Conservation (phyloP, 2,888 invertebrate species). For the Busseola fusca region DNA sequence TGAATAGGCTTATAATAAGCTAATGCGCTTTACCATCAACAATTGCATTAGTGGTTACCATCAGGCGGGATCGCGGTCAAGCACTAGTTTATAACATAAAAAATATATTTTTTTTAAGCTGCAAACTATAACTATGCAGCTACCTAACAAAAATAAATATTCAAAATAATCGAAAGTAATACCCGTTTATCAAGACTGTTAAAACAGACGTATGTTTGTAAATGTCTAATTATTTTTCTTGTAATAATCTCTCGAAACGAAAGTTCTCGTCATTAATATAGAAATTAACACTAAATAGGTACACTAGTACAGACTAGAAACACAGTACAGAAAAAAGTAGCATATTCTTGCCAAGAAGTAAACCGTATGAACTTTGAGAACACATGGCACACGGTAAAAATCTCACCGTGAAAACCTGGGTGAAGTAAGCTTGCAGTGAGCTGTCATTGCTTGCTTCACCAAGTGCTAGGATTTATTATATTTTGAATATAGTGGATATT, state of each 20-base stretch:
- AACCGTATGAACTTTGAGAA: background rate
- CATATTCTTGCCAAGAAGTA: background rate
- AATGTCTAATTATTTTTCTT: background rate
- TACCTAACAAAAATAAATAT: background rate
- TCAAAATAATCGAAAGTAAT: background rate
- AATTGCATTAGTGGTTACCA: no score
- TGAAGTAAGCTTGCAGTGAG: no score
- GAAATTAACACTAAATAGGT: background rate
- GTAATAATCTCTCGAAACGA: background rate
- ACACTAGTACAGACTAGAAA: no score
- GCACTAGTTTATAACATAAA: no score
- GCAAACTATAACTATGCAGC: background rate
- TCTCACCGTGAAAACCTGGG: no score
- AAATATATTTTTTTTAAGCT: background rate
- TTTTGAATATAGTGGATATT: no score
- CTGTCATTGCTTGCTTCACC: no score
- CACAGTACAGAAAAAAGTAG: background rate
- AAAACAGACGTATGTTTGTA: background rate
- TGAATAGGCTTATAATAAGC: no score
- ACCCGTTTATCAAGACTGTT: background rate
- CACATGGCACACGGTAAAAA: no score
- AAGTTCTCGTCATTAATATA: background rate
- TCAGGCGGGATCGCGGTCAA: no score
- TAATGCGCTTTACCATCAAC: no score
- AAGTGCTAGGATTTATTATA: no score